A percentile compares a stretch with the other conserved stretches of the same genome.
These are phyloP conservation scores for Drosophila bifasciata DNA, from an alignment of 1,140 invertebrate genomes.

Conservation along the genomic window DNA sequence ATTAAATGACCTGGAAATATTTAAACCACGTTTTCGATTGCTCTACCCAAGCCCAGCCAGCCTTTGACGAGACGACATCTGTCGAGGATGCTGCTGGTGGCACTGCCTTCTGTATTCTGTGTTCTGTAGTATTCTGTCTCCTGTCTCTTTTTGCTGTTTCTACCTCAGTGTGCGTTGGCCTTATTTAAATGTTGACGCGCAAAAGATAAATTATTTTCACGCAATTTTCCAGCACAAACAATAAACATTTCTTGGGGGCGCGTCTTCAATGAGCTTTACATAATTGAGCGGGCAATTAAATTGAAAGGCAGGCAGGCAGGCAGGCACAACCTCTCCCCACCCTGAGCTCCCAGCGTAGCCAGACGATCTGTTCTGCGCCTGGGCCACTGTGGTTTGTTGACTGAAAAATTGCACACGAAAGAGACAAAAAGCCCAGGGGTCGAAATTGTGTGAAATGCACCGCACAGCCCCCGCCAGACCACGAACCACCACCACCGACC, in stretches of 20 bases:
- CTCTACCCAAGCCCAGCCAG: too few species aligned
- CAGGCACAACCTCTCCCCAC: slow-evolving; percentile 30
- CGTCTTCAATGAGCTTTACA: slow-evolving; percentile 68
- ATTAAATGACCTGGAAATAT: slow-evolving; percentile 83
- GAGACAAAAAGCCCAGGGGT: slow-evolving; percentile 38
- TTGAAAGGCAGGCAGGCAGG: slow-evolving; percentile 62
- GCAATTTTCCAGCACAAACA: slow-evolving; percentile 75
- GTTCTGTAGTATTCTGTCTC: too few species aligned
- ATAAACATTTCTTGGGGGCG: slow-evolving; percentile 69
- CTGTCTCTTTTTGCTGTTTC: background rate
- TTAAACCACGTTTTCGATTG: slow-evolving; percentile 69
- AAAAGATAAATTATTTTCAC: slow-evolving; percentile 79
- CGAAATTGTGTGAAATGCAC: slow-evolving; percentile 36
- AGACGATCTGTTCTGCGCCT: background rate
- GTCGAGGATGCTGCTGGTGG: slow-evolving; percentile 17
- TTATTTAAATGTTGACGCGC: slow-evolving; percentile 70
- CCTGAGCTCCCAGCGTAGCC: slow-evolving; percentile 14
- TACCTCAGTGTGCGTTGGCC: slow-evolving; percentile 10
- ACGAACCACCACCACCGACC: too few species aligned
- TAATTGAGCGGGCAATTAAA: slow-evolving; percentile 78
- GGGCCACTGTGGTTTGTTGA: slow-evolving; percentile 44
- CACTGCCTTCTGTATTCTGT: background rate
- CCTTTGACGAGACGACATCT: slow-evolving; percentile 61
- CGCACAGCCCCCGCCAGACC: slow-evolving; percentile 2
- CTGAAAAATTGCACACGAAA: slow-evolving; percentile 47